A percentile compares a stretch with the other conserved stretches of the same genome.
Evolutionary conservation across 1,140 invertebrate species (phyloP).

Genomic region (Paramacrobiotus metropolitanus): DNA sequence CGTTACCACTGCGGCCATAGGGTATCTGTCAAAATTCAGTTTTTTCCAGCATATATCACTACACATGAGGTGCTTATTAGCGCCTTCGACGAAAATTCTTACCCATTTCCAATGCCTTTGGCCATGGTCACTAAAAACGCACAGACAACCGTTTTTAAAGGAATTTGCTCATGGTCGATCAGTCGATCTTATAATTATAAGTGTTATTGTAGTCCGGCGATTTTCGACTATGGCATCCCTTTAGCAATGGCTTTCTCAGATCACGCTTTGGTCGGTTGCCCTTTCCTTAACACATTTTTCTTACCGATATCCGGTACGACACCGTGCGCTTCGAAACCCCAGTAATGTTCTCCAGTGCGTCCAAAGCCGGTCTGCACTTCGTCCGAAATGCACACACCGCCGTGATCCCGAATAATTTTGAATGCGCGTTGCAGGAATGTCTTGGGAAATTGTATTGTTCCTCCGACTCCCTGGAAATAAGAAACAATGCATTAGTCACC

Average conservation of each 20-base stretch:
- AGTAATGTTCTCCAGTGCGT: constrained; percentile 69
- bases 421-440: constrained; percentile 58
- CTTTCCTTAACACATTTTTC: too few relatives aligned
- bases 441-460: constrained; percentile 68
- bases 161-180: too few relatives aligned
- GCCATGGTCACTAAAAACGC: constrained; percentile 28
- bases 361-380: constrained; percentile 94
- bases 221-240: too few relatives aligned
- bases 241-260: too few relatives aligned
- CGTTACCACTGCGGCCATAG: constrained; percentile 74
- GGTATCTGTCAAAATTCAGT: too few relatives aligned
- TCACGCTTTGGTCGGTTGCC: too few relatives aligned
- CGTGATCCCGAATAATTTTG: constrained; percentile 46
- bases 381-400: constrained; percentile 70
- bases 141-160: too few relatives aligned
- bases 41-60: neutral
- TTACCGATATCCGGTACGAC: constrained; percentile 67
- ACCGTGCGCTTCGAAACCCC: constrained; percentile 73
- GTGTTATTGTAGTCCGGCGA: too few relatives aligned
- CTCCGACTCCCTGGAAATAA: constrained; percentile 47
- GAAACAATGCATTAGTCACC: constrained; percentile 6
- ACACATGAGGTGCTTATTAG: constrained; percentile 15
- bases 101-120: constrained; percentile 45
- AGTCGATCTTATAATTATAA: too few relatives aligned
- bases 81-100: neutral